Conservation (phyloP, 2,113 vertebrate species). For the Herpetotheres cachinnans region DNA sequence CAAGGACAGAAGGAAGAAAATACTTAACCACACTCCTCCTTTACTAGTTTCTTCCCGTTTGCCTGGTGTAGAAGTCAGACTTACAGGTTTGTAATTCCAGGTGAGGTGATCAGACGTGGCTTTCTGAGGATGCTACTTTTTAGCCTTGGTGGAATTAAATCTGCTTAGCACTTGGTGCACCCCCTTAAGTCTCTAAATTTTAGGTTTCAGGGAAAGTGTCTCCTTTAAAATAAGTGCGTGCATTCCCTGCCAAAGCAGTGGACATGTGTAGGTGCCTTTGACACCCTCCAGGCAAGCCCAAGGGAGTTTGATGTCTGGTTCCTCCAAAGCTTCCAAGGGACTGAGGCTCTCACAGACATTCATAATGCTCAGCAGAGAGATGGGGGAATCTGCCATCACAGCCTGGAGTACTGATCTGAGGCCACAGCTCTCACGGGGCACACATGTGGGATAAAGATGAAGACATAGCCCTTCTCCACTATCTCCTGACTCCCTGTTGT, state of each 20-base stretch:
- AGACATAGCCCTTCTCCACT: neutral
- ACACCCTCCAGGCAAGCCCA: neutral
- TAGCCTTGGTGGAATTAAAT: neutral
- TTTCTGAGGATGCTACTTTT: neutral
- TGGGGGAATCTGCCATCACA: neutral
- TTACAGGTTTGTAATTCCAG: neutral
- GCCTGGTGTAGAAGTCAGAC: neutral
- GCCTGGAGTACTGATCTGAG: neutral
- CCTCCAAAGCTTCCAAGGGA: neutral
- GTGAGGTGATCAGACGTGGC: neutral
- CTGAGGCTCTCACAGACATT: fast-evolving
- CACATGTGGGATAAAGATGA: neutral
- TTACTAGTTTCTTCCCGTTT: neutral
- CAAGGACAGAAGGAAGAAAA: neutral
- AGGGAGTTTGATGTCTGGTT: neutral
- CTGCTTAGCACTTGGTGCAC: neutral
- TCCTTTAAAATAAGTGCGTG: neutral
- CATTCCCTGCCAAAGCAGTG: neutral
- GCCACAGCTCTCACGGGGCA: neutral
- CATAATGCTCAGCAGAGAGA: neutral
- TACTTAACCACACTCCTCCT: neutral
- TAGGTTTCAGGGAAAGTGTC: neutral
- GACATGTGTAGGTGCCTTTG: neutral
- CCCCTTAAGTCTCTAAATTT: neutral
- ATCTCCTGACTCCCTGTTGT: neutral